Evolutionary conservation across 2,113 vertebrate species (phyloP).

Genomic region (Callipepla californica): DNA sequence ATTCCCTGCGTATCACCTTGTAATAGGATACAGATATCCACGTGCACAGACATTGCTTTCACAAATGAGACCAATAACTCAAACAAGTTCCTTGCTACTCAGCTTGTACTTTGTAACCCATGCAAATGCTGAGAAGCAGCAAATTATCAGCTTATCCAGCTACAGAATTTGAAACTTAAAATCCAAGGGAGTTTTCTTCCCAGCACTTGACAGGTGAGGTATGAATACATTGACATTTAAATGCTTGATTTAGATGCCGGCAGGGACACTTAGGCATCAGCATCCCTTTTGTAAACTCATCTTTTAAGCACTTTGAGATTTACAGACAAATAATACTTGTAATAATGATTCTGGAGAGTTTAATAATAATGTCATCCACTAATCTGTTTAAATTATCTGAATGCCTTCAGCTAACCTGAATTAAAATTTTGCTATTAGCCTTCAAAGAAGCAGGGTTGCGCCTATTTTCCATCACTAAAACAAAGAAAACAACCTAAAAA

Average conservation of each 20-base stretch:
- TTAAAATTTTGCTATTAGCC: not conserved
- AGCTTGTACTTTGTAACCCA: not conserved
- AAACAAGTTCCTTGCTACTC: not conserved
- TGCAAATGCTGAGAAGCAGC: not conserved
- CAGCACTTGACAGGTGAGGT: slow-evolving; percentile 19
- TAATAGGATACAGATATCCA: not conserved
- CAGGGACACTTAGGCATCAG: slow-evolving; percentile 29
- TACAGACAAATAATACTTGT: slow-evolving; percentile 55
- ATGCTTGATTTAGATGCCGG: slow-evolving; percentile 38
- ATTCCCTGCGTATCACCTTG: not conserved
- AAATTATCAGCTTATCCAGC: not conserved
- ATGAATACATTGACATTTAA: slow-evolving; percentile 69
- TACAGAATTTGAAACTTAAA: not conserved
- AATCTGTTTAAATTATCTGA: slow-evolving; percentile 49
- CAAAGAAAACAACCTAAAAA: not conserved
- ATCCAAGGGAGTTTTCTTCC: not conserved
- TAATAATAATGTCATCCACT: slow-evolving; percentile 62
- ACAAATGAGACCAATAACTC: not conserved
- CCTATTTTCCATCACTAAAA: not conserved
- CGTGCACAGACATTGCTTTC: not conserved
- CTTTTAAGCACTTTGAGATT: slow-evolving; percentile 41
- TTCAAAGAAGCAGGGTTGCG: not conserved
- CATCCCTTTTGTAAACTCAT: slow-evolving; percentile 51
- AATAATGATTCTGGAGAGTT: slow-evolving; percentile 55
- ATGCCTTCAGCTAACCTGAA: not conserved